Base-by-base conservation (phyloP, 2,113 vertebrate species). In the Trinectes maculatus region DNA sequence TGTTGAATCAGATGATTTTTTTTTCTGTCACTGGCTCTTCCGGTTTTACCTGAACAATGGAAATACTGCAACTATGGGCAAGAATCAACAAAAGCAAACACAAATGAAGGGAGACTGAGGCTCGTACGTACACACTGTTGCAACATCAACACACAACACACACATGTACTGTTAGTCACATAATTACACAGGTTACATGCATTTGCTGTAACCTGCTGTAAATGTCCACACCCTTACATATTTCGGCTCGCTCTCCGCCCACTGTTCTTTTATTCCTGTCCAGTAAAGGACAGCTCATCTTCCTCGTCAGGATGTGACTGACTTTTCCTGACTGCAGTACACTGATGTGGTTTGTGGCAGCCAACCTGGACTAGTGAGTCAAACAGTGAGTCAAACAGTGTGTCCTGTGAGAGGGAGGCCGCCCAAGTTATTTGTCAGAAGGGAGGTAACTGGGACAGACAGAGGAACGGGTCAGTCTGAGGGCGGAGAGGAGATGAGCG, bases 281-380 rank as follows among this genome's bases (percentile, higher is more conserved):
- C 11, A 18, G 8, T 36, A 13, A 52, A 21, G 26, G 36, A 64
- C 1, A 40, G 42, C 31, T 80, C 65, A 59, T 52, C 53, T n/a
- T 24, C 39, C 31, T 25, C 2, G 1, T 33, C 54, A 65, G 63
- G 58, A 66, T 49, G 57, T 74, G 44, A 73, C 62, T 44, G n/a
- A 11, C 26, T 36, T 37, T 34, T 46, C 4, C 51, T 25, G 31
- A 25, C 42, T 57, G 28, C 49, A 47, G 12, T 55, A 1, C 62
- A 12, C 15, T 18, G 51, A 70, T 65, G 80, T 78, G 74, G 74
- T 71, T 44, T 70, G 25, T 51, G 40, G 71, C 62, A 66, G n/a
- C 13, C 29, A 65, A 29, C 4, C 19, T 54, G 70, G 68, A 40
- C 42, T n/a, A 18, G 28, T 69, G 71, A 85, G 59, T 78, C 42